These are phyloP conservation scores for Varanus salvator DNA, from an alignment of 2,113 vertebrate species.

Conservation along the genomic window DNA sequence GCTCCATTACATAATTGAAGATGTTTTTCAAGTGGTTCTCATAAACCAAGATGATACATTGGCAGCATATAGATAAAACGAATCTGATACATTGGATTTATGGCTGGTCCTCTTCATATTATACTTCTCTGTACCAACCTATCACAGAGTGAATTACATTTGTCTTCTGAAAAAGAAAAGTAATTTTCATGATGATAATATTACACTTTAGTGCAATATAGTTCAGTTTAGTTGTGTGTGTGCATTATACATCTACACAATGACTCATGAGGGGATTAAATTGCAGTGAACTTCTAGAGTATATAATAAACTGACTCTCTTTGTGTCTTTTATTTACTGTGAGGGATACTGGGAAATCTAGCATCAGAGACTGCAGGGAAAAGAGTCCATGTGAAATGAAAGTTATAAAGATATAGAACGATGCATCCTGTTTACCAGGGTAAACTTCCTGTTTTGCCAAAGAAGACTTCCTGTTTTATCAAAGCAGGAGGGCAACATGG, in stretches of 20 bases:
- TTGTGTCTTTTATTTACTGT: slow-evolving; percentile 42
- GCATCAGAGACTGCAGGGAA: slow-evolving; percentile 59
- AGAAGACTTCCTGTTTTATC: not conserved
- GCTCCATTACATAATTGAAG: slow-evolving; percentile 4
- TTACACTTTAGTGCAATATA: not conserved
- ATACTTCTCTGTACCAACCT: slow-evolving; percentile 39
- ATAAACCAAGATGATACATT: slow-evolving; percentile 3
- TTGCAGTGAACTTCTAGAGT: not conserved
- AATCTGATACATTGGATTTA: not conserved
- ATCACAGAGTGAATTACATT: slow-evolving; percentile 24
- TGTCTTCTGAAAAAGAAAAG: not conserved
- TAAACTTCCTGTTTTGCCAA: not conserved
- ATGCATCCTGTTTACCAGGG: not conserved
- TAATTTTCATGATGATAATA: not conserved
- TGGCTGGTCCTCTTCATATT: slow-evolving; percentile 53
- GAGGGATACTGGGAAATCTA: slow-evolving; percentile 36
- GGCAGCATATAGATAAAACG: not conserved
- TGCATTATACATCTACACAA: not conserved
- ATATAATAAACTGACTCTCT: not conserved
- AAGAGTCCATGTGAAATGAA: slow-evolving; percentile 69
- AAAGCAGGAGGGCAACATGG: not conserved
- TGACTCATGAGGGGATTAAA: not conserved
- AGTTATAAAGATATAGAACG: slow-evolving; percentile 70
- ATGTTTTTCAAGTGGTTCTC: not conserved
- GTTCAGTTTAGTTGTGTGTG: no score